Evolutionary conservation across 2,797 vertebrate genomes (phyloP), one percentile per base, ranked within the genome.

Genomic region (Pangasius sanitwongsei): DNA sequence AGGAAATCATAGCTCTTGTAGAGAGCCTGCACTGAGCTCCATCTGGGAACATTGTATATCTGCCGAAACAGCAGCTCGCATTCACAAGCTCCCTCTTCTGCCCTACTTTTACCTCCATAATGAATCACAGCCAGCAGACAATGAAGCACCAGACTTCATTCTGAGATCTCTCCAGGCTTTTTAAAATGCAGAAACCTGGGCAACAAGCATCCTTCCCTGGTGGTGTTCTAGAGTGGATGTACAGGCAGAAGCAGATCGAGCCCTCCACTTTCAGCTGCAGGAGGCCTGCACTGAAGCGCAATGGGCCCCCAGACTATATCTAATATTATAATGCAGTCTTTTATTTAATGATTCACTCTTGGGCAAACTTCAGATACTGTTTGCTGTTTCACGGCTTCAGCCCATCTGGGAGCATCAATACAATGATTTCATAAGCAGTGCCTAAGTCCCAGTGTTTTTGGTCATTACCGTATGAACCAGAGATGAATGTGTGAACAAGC

Each of bases 61-160:
- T 53, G 55, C 61, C 80, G 57, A 77, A 88, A 78, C 23, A 55
- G 59, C 37, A 81, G 48, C 63, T 70, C 2, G 2, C n/a, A 31
- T 80, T 85, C 55, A n/a, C 20, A 12, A 59, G 53, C 61, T 59
- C n/a, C 50, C 41, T 78, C 61, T 31, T 18, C 77, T 83, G 53
- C 72, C 87, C 91, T 88, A 81, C 88, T 86, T 89, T 87, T 44
- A 67, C 53, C 87, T 89, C 80, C 37, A 84, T 85, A 86, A 91
- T 89, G 87, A 91, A 87, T 86, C 86, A 91, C 61, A 31, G 25
- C 34, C 25, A n/a, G 5, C 28, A 69, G 44, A 85, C 63, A 69
- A 65, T 48, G 28, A 67, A 69, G 15, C 7, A 31, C 65, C 65
- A 48, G 72, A 70, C 65, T 50, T 82, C 37, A 28, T 31, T 34